Base-by-base conservation (phyloP, 2,888 invertebrate species). In the Eristalinus aeneus region DNA sequence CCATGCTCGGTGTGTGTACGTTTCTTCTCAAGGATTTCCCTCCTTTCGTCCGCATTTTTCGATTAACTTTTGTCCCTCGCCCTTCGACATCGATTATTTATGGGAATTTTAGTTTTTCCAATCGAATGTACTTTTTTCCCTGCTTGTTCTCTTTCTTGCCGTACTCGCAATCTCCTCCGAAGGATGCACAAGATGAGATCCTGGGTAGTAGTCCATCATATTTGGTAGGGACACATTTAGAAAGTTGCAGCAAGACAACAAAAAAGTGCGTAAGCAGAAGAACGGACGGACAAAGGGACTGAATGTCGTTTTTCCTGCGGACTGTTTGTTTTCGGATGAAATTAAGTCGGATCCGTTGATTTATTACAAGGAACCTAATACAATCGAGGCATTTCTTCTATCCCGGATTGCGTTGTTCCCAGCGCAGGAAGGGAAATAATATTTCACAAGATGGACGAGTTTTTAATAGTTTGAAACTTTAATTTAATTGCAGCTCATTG, bases 281-380 rank as follows among this genome's bases (percentile, higher is more conserved):
- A 69, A 34, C n/a, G 22, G 65, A 27, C 12, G 53, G 31, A 61
- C 58, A 31, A 71, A 72, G 36, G 65, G 65, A 67, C 76, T 31
- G 36, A 53, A 76, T 63, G 72, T 76, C 85, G 72, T 75, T 84
- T 84, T 72, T 72, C 12, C 32, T 46, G n/a, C 77, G 56, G 71
- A 77, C 74, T 82, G 86, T 86, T 82, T 86, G 82, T 82, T 86
- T 86, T 82, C 77, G 78, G 67, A 82, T 56, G 69, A 63, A 86
- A 86, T 78, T 86, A 86, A 86, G 82, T 86, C 86, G 63, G 74
- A 82, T 82, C 77, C 77, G 22, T 82, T 86, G 86, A 86, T 86
- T 86, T 86, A 86, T 86, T 77, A 58, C 56, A 23, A 27, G 58
- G 58, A 64, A 64, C 65, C 64, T 77, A 61, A 10, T 77, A 34